Percentiles rank a stretch among this genome's conserved stretches.
phyloP scores from a whole-genome alignment of 2,113 vertebrate species.

The Onychorhynchus coronatus region DNA sequence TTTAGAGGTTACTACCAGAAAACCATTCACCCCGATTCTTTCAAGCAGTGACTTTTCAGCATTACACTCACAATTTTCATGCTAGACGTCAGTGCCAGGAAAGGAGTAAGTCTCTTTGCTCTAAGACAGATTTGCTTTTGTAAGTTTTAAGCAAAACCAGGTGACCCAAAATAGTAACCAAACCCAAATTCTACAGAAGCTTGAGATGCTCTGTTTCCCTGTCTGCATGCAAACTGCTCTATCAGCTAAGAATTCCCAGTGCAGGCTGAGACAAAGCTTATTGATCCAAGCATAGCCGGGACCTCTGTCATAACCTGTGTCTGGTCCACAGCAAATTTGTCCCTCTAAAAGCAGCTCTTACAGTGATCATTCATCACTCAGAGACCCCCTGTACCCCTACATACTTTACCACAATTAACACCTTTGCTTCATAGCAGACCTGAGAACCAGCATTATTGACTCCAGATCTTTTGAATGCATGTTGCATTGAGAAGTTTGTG shows the following conservation, averaged over 20 bases:
- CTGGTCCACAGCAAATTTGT: background rate
- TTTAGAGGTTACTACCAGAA: conserved; percentile 4
- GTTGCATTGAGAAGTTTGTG: background rate
- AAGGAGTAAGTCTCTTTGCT: background rate
- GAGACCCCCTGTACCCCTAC: background rate
- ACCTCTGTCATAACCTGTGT: background rate
- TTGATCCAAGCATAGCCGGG: background rate
- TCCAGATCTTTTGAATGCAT: background rate
- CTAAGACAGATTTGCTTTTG: background rate
- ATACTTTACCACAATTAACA: background rate
- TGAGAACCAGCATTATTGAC: background rate
- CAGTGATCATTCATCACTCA: background rate
- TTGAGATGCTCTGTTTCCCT: background rate
- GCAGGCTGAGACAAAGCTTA: background rate
- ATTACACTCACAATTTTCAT: background rate
- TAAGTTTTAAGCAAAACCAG: background rate
- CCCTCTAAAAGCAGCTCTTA: background rate
- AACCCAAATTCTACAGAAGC: background rate
- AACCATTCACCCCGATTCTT: background rate
- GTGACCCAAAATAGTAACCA: background rate
- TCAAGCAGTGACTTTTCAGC: background rate
- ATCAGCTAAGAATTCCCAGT: background rate
- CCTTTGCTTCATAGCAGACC: background rate
- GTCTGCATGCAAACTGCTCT: background rate
- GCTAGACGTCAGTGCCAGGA: background rate